These are phyloP conservation scores for Rosalia funebris DNA, from an alignment of 2,888 invertebrate genomes.

Conservation along the genomic window DNA sequence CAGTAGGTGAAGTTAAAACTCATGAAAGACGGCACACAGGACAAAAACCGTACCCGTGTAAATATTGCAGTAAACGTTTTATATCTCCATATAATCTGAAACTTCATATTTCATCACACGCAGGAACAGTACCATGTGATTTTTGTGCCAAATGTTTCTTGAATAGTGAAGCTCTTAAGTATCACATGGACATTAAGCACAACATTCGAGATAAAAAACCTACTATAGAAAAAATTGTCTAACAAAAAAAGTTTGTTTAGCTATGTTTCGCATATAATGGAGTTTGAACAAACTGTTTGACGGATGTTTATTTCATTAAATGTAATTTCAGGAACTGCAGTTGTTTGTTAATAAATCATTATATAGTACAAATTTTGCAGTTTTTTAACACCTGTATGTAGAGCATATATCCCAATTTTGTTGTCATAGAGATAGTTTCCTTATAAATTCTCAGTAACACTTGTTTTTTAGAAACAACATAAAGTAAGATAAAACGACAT, in stretches of 20 bases:
- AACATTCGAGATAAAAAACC: constrained; percentile 8
- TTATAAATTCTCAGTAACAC: too few relatives aligned
- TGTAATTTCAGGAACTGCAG: too few relatives aligned
- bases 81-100: constrained; percentile 36
- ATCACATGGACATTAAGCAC: constrained; percentile 29
- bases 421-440: too few relatives aligned
- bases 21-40: constrained; percentile 44
- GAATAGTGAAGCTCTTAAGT: constrained; percentile 35
- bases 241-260: constrained; percentile 3
- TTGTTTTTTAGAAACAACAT: too few relatives aligned
- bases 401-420: too few relatives aligned
- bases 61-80: constrained; percentile 38
- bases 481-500: too few relatives aligned
- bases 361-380: too few relatives aligned
- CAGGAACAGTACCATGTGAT: constrained; percentile 34
- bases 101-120: constrained; percentile 39
- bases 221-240: background rate
- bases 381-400: too few relatives aligned
- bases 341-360: too few relatives aligned
- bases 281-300: too few relatives aligned
- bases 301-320: too few relatives aligned
- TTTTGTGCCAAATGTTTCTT: constrained; percentile 36
- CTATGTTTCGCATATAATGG: background rate
- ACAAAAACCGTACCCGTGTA: constrained; percentile 36
- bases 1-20: constrained; percentile 37